These are phyloP conservation scores for Xiphophorus couchianus DNA, from an alignment of 2,113 vertebrate species.

Conservation along the genomic window DNA sequence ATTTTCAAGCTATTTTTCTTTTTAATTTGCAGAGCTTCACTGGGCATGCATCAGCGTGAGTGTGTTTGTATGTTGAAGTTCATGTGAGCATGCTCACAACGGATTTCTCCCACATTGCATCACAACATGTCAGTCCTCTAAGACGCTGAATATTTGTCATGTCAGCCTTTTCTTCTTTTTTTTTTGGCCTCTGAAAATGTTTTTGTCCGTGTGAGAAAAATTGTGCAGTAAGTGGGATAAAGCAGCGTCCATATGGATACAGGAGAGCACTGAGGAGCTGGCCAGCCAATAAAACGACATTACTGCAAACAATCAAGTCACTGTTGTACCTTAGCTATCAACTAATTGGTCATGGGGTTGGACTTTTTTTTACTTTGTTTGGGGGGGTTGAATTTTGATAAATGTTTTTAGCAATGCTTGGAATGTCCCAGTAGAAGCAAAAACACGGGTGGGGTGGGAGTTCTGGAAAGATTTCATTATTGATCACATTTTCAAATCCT, in stretches of 20 bases:
- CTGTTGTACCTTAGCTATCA: slow-evolving; percentile 59
- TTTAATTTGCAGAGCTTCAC: slow-evolving; percentile 57
- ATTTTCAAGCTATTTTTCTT: slow-evolving; percentile 33
- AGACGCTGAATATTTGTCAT: slow-evolving; percentile 43
- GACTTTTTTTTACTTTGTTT: neutral
- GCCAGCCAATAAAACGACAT: slow-evolving; percentile 44
- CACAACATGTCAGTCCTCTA: slow-evolving; percentile 15
- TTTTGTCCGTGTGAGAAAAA: slow-evolving; percentile 43
- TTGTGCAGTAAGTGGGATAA: slow-evolving; percentile 11
- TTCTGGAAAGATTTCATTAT: neutral
- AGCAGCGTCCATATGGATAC: slow-evolving; percentile 31
- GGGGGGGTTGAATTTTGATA: no score
- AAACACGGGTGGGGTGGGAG: neutral
- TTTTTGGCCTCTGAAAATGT: slow-evolving; percentile 36
- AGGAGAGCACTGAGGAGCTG: slow-evolving; percentile 56
- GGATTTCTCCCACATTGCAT: slow-evolving; percentile 50
- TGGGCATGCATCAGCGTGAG: slow-evolving; percentile 58
- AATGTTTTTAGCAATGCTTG: slow-evolving; percentile 13
- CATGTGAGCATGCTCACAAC: slow-evolving; percentile 27
- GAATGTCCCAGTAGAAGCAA: slow-evolving; percentile 13
- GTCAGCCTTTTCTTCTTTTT: slow-evolving; percentile 33
- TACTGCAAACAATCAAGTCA: slow-evolving; percentile 59
- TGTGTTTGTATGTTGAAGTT: slow-evolving; percentile 22
- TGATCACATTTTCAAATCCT: slow-evolving; percentile 18
- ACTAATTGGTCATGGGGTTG: slow-evolving; percentile 24